Percentiles rank a stretch among this genome's conserved stretches.
phyloP scores from a whole-genome alignment of 2,888 invertebrate species.

The Thysanoteuthis rhombus region DNA sequence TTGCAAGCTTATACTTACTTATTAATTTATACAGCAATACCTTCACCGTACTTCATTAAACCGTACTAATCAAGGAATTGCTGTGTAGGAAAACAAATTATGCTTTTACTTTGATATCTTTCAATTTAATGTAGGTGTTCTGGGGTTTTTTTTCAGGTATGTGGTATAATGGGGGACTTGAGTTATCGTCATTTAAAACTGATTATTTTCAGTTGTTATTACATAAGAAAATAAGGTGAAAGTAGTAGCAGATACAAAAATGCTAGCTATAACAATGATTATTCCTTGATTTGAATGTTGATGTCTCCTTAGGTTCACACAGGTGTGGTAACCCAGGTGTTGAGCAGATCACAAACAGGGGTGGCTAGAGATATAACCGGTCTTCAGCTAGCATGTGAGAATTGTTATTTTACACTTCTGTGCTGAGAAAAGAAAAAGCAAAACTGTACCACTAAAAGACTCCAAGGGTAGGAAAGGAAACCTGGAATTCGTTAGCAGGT shows the following conservation, averaged over 20 bases:
- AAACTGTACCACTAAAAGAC: not conserved
- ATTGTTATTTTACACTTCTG: too few species aligned
- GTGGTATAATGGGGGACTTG: too few species aligned
- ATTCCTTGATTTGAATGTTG: not conserved
- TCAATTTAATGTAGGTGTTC: too few species aligned
- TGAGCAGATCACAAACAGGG: not conserved
- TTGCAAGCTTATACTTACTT: too few species aligned
- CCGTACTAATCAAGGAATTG: too few species aligned
- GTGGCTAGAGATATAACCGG: not conserved
- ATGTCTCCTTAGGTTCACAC: not conserved
- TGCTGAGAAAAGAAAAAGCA: not conserved
- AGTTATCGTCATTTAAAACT: too few species aligned
- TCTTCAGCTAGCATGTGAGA: too few species aligned
- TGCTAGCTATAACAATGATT: not conserved
- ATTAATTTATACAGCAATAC: too few species aligned
- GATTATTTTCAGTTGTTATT: not conserved
- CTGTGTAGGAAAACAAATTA: too few species aligned
- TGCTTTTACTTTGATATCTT: too few species aligned
- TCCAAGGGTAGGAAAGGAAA: not conserved
- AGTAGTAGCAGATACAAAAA: not conserved
- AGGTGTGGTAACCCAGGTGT: not conserved
- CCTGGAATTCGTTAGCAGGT: not conserved
- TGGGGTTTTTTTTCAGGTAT: too few species aligned
- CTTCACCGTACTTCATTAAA: too few species aligned
- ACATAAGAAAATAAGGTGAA: not conserved